Evolutionary conservation across 2,113 vertebrate genomes (phyloP).

Genomic region (Glaucidium brasilianum): DNA sequence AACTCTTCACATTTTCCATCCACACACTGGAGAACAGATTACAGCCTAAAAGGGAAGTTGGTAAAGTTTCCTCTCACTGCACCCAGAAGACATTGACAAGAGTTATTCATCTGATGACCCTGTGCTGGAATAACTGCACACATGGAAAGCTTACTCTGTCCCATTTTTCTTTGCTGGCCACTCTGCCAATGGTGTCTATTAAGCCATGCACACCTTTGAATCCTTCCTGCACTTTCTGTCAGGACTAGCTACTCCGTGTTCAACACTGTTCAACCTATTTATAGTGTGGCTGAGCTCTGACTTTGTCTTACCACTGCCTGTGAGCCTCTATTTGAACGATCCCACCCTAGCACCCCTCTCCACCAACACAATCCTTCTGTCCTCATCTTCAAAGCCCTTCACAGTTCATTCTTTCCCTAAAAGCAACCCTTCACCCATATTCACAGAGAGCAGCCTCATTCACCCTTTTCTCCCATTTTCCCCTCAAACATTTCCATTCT

Average conservation of each 20-base stretch:
- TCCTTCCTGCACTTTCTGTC: background rate
- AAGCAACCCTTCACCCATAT: fast-evolving
- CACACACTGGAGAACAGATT: background rate
- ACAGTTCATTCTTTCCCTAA: background rate
- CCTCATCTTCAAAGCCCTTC: background rate
- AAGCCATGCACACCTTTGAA: background rate
- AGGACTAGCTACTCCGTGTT: background rate
- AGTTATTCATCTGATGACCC: background rate
- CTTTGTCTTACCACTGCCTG: background rate
- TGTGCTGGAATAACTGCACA: background rate
- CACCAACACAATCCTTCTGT: background rate
- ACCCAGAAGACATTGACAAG: background rate
- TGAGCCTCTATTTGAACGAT: background rate
- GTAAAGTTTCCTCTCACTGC: background rate
- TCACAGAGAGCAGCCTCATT: background rate
- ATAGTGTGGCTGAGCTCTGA: background rate
- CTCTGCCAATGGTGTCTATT: background rate
- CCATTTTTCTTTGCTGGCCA: background rate
- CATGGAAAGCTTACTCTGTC: background rate
- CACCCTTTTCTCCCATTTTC: background rate
- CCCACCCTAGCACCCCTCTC: background rate
- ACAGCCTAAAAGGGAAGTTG: background rate
- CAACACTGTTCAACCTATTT: background rate
- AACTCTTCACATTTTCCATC: background rate
- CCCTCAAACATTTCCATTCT: background rate